Conservation (phyloP, 2,113 vertebrate genomes). For the Rhea americana region DNA sequence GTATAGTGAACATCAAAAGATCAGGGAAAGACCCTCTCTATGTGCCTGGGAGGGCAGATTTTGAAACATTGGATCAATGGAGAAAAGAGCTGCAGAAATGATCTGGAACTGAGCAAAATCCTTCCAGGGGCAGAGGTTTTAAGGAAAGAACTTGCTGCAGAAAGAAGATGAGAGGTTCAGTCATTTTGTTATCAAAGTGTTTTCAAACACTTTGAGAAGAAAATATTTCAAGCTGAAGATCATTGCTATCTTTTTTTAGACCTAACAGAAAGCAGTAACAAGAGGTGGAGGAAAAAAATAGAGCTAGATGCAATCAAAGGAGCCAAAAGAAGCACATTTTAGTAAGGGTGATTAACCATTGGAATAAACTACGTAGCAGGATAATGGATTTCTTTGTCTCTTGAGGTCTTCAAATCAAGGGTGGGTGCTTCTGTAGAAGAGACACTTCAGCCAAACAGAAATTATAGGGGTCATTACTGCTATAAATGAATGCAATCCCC, state of each 20-base stretch:
- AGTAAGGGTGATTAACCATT: background rate
- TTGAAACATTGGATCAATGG: background rate
- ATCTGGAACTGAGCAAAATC: background rate
- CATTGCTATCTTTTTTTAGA: background rate
- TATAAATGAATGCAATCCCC: background rate
- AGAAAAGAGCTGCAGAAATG: background rate
- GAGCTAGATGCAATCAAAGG: background rate
- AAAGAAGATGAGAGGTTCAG: background rate
- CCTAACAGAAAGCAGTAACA: background rate
- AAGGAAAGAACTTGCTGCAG: background rate
- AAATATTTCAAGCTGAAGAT: background rate
- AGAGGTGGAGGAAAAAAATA: background rate
- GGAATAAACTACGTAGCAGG: background rate
- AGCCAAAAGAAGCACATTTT: background rate
- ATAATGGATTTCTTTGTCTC: background rate
- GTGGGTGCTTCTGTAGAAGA: background rate
- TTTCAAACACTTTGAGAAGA: background rate
- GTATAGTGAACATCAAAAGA: background rate
- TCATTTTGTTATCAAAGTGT: background rate
- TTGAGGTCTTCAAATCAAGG: background rate
- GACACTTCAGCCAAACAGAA: background rate
- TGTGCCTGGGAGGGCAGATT: background rate
- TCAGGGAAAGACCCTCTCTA: rapidly evolving
- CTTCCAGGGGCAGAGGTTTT: background rate
- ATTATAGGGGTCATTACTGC: background rate